Evolutionary conservation across 2,888 invertebrate genomes (phyloP).

Genomic region (Ephialtes manifestator): DNA sequence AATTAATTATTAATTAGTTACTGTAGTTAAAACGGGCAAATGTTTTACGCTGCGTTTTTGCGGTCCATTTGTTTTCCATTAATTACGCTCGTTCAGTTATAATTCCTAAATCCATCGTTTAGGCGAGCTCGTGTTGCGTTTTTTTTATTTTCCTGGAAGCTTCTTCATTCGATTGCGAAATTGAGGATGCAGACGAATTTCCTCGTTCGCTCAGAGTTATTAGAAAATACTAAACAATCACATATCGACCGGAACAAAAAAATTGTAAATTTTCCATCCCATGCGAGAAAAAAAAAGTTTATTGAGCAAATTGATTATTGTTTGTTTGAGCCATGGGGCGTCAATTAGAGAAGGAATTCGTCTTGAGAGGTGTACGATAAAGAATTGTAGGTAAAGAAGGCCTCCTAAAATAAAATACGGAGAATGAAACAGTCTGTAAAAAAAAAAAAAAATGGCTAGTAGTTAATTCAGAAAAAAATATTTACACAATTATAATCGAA

Average conservation of each 20-base stretch:
- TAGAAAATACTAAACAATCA: conserved; percentile 4
- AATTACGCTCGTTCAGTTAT: neutral
- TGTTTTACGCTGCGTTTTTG: neutral
- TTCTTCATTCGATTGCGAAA: neutral
- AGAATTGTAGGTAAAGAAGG: conserved; percentile 50
- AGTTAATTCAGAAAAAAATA: conserved; percentile 10
- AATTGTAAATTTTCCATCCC: conserved; percentile 41
- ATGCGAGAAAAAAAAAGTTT: neutral
- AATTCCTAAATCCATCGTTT: neutral
- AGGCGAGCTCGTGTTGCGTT: neutral
- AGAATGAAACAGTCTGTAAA: conserved; percentile 12
- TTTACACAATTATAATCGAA: conserved; percentile 50
- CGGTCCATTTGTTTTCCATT: conserved; percentile 27
- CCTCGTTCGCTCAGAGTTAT: conserved; percentile 10
- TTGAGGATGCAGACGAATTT: conserved; percentile 5
- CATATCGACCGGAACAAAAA: conserved; percentile 30
- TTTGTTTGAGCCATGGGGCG: neutral
- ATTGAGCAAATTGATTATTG: neutral
- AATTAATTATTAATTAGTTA: conserved; percentile 9
- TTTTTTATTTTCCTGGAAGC: neutral
- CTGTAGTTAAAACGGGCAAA: neutral
- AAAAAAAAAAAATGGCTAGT: conserved; percentile 19
- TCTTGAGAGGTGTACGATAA: conserved; percentile 34
- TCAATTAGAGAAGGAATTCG: conserved; percentile 15
- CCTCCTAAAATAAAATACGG: conserved; percentile 46